These are phyloP conservation scores for Etheostoma cragini DNA, from an alignment of 2,113 vertebrate genomes.

Conservation along the genomic window DNA sequence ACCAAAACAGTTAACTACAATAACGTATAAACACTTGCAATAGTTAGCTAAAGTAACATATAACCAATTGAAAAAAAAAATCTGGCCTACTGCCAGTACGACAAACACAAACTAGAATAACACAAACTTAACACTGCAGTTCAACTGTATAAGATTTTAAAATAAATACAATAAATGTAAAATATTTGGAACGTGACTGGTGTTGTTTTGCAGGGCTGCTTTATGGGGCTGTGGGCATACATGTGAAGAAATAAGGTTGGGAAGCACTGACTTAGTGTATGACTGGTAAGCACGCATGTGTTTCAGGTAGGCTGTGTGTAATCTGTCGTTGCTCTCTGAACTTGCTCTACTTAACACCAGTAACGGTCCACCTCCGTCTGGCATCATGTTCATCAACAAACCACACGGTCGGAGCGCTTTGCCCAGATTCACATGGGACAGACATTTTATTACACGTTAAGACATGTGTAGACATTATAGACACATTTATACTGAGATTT, in stretches of 20 bases:
- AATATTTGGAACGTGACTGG: not conserved
- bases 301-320: not conserved
- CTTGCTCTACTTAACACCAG: not conserved
- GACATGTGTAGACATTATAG: not conserved
- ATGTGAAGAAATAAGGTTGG: not conserved
- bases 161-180: not conserved
- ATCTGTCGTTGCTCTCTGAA: not conserved
- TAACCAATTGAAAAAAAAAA: not conserved
- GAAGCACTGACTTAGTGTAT: not conserved
- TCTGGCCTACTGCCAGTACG: not conserved
- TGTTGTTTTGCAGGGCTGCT: too few relatives aligned
- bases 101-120: not conserved
- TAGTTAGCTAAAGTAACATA: not conserved
- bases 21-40: not conserved
- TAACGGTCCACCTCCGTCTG: not conserved
- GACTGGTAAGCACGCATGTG: not conserved
- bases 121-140: not conserved
- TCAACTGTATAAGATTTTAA: not conserved
- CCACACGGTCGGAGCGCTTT: slow-evolving; percentile 42
- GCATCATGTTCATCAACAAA: slow-evolving; percentile 9
- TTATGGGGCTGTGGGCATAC: not conserved
- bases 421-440: slow-evolving; percentile 12
- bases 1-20: not conserved
- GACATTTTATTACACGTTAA: slow-evolving; percentile 7
- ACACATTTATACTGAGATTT: not conserved